These are phyloP conservation scores for Hipparchia sbordonii DNA, from an alignment of 2,888 invertebrate genomes.

Conservation along the genomic window DNA sequence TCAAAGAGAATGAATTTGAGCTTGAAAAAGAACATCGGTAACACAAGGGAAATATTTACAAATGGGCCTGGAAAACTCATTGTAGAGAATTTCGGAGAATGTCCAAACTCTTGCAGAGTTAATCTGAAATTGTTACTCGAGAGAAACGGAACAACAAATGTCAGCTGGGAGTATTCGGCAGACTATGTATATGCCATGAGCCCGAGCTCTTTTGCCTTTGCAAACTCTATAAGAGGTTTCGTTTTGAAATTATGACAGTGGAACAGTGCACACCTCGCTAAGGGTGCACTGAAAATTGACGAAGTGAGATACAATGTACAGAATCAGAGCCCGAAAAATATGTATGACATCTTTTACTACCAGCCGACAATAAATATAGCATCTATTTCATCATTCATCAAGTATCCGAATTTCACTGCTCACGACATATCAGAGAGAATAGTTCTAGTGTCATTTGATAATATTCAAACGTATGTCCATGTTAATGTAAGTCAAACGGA, in stretches of 20 bases:
- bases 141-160: conserved; percentile 77
- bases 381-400: conserved; percentile 72
- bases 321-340: conserved; percentile 74
- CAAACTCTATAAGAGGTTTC: conserved; percentile 86
- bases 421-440: conserved; percentile 87
- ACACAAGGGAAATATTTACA: conserved; percentile 81
- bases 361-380: conserved; percentile 65
- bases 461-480: conserved; percentile 85
- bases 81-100: conserved; percentile 87
- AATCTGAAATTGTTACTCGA: conserved; percentile 82
- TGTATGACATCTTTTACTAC: conserved; percentile 69
- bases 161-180: conserved; percentile 85
- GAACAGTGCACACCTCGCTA: conserved; percentile 81
- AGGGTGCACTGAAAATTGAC: conserved; percentile 75
- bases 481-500: conserved; percentile 92
- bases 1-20: conserved; percentile 78
- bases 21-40: conserved; percentile 81
- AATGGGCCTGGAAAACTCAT: conserved; percentile 85
- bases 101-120: conserved; percentile 87
- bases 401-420: conserved; percentile 74
- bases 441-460: conserved; percentile 90
- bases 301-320: conserved; percentile 72
- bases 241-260: conserved; percentile 93
- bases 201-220: conserved; percentile 86
- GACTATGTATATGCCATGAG: conserved; percentile 87